Conservation (phyloP, 64 coral and sea anemone genomes). For the Trachythela sp. region DNA sequence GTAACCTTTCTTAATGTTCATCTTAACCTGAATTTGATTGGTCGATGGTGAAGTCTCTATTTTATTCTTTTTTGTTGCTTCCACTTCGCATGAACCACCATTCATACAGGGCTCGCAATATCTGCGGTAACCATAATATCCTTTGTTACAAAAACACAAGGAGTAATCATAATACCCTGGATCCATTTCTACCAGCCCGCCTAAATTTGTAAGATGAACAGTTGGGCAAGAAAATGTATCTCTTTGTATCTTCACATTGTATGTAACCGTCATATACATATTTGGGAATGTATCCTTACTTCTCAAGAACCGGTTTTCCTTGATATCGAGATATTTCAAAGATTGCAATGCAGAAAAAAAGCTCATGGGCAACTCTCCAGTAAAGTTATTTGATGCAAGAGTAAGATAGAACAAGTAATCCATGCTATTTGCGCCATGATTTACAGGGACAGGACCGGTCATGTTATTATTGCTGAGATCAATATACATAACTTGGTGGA, state of each 20-base stretch:
- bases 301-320: not conserved
- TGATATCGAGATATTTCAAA: not conserved
- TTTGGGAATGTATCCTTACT: not conserved
- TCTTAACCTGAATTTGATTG: not conserved
- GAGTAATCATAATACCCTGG: not conserved
- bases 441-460: not conserved
- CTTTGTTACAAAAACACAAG: not conserved
- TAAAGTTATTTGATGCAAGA: not conserved
- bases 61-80: not conserved
- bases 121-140: not conserved
- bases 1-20: not conserved
- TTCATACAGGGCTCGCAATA: not conserved
- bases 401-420: not conserved
- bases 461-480: not conserved
- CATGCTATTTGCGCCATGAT: not conserved
- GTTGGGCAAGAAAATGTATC: not conserved
- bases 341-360: not conserved
- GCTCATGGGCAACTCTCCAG: not conserved
- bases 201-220: not conserved
- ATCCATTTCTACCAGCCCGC: not conserved
- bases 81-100: not conserved
- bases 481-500: not conserved
- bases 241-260: not conserved
- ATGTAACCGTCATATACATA: not conserved
- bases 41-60: not conserved